Evolutionary conservation across 23 tunicate genomes (phyloP), one percentile per base, ranked within the genome.

Genomic region (Ascidia mentula): DNA sequence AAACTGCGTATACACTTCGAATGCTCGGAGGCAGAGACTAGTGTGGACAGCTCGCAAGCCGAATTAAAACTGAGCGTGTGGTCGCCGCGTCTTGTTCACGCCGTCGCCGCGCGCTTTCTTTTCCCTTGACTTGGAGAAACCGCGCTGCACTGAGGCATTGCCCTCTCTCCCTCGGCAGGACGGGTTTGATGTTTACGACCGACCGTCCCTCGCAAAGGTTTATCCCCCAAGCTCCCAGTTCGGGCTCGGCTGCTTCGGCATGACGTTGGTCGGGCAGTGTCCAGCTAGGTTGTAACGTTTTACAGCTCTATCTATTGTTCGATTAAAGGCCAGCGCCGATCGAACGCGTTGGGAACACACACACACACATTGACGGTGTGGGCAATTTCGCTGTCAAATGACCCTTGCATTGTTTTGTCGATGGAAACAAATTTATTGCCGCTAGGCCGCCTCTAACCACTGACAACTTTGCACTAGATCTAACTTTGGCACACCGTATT

Each of bases 21-120:
- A n/a, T n/a, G n/a, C n/a, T n/a, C n/a, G n/a, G 28, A 53, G 4
- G 7, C 12, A 20, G 13, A 53, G 65, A 28, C 65, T 26, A 26
- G 28, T 53, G 65, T 53, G 65, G 65, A 26, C 65, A 9, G 28
- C 65, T 53, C 65, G 65, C 28, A 26, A 28, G 24, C 65, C 65
- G 65, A 53, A 5, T 53, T 53, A 53, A 53, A 53, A 53, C 65
- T 53, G 65, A 53, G 65, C 65, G 65, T 53, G 65, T 53, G 65
- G 65, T 9, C 24, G 65, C 28, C 22, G 28, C 65, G 7, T 53
- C 65, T 53, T 53, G 65, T 53, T 53, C 65, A 53, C 65, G 24
- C 65, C 65, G 65, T 28, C 65, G 22, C 65, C 22, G 28, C 24
- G 28, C 65, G 65, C 65, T 53, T 53, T 53, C 65, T 53, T 53